Percentiles rank a stretch among this genome's conserved stretches.
phyloP scores from a whole-genome alignment of 2,797 vertebrate genomes.

The Urocyon cinereoargenteus region DNA sequence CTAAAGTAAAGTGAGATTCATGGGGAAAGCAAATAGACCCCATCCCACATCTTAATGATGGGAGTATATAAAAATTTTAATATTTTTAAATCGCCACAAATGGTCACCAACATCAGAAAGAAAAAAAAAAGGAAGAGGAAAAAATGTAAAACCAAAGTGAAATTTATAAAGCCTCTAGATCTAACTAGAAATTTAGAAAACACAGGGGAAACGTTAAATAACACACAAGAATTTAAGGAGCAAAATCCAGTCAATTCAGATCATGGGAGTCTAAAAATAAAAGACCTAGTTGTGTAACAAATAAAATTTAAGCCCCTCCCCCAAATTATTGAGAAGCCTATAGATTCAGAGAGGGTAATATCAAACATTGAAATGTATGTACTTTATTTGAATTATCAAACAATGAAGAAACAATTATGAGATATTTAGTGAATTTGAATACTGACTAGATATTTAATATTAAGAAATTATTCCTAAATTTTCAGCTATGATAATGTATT shows the following conservation, averaged over 20 bases:
- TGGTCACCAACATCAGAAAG: background rate
- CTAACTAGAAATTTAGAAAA: background rate
- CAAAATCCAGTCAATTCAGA: background rate
- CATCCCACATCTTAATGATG: background rate
- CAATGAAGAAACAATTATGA: background rate
- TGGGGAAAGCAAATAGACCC: background rate
- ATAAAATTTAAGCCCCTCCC: background rate
- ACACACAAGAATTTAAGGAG: background rate
- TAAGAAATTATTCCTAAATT: slow-evolving; percentile 12
- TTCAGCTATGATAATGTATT: background rate
- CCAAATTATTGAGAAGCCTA: background rate
- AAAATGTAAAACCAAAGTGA: background rate
- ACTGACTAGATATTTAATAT: background rate
- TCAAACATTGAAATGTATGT: background rate
- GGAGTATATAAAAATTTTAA: background rate
- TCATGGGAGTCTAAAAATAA: background rate
- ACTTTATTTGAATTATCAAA: slow-evolving; percentile 7
- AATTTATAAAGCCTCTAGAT: background rate
- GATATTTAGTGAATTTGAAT: background rate
- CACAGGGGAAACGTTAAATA: background rate
- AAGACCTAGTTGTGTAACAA: background rate
- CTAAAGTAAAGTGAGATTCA: background rate
- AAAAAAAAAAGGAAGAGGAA: background rate
- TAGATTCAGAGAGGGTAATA: background rate
- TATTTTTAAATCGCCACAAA: slow-evolving; percentile 7